phyloP scores from a whole-genome alignment of 2,797 vertebrate species.

The Macroramphosus scolopax region DNA sequence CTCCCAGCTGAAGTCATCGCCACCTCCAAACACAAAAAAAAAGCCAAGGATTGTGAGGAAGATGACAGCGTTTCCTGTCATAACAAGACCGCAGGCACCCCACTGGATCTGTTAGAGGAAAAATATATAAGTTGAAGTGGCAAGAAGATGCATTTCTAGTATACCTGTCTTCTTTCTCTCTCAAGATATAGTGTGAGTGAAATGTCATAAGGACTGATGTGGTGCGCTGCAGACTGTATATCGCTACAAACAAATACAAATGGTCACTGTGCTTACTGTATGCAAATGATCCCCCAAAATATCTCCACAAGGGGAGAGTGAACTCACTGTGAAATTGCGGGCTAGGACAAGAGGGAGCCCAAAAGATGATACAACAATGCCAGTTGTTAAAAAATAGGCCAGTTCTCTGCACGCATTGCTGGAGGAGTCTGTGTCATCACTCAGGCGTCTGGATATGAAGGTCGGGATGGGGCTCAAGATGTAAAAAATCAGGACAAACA shows the following conservation, averaged over 20 bases:
- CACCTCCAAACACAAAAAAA: slow-evolving; percentile 89
- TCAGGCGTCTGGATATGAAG: slow-evolving; percentile 86
- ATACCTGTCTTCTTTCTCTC: too few species aligned
- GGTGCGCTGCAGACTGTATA: too few species aligned
- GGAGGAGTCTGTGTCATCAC: slow-evolving; percentile 85
- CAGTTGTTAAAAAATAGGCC: slow-evolving; percentile 93
- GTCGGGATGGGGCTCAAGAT: slow-evolving; percentile 88
- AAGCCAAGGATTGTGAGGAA: slow-evolving; percentile 95
- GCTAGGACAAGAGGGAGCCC: slow-evolving; percentile 90
- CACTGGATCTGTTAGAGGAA: slow-evolving; percentile 86
- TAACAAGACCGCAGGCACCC: slow-evolving; percentile 93
- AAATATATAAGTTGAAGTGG: neutral
- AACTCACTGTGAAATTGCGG: slow-evolving; percentile 81
- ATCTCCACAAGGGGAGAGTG: slow-evolving; percentile 32
- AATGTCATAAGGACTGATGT: too few species aligned
- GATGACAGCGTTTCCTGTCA: slow-evolving; percentile 92
- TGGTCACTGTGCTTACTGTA: too few species aligned
- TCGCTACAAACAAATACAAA: too few species aligned
- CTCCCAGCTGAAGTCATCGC: slow-evolving; percentile 96
- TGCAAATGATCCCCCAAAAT: slow-evolving; percentile 1
- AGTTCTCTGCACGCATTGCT: slow-evolving; percentile 92
- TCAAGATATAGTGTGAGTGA: too few species aligned
- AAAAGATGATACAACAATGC: slow-evolving; percentile 93
- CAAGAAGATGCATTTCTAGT: neutral
- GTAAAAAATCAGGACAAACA: slow-evolving; percentile 93